These are phyloP conservation scores for Malurus leucopterus DNA, from an alignment of 2,797 vertebrate genomes.

Conservation along the genomic window DNA sequence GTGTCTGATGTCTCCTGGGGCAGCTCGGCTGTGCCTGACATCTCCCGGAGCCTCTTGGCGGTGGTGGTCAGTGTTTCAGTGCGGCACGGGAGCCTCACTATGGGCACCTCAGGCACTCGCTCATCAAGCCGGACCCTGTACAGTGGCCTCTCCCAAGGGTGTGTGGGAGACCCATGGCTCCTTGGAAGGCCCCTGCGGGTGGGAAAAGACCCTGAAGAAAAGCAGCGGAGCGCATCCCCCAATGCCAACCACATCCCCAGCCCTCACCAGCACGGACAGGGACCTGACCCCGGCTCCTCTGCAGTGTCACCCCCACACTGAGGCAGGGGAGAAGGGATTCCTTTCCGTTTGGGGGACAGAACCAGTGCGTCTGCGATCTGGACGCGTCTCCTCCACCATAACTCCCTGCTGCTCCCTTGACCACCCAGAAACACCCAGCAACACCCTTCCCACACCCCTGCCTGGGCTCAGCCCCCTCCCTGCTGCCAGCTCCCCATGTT, in stretches of 20 bases:
- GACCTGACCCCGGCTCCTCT: rapidly evolving
- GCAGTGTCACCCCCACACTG: rapidly evolving
- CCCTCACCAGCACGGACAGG: rapidly evolving
- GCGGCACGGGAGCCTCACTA: rapidly evolving
- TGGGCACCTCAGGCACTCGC: neutral
- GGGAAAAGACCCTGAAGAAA: neutral
- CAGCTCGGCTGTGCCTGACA: rapidly evolving
- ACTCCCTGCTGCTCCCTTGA: no score
- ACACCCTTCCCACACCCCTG: no score
- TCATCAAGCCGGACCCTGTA: rapidly evolving
- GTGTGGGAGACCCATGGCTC: rapidly evolving
- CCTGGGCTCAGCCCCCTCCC: neutral
- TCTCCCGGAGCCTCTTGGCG: neutral
- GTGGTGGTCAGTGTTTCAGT: rapidly evolving
- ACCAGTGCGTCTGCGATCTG: neutral
- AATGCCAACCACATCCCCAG: neutral
- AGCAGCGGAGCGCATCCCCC: rapidly evolving
- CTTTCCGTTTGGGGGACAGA: no score
- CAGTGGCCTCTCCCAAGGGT: rapidly evolving
- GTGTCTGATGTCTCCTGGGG: rapidly evolving
- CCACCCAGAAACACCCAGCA: neutral
- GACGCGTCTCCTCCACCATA: rapidly evolving
- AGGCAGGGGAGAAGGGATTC: neutral
- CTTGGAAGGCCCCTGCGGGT: neutral
- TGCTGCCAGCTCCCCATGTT: neutral